A percentile compares a stretch with the other conserved stretches of the same genome.
Evolutionary conservation across 1,140 invertebrate species (phyloP).

Genomic region (Planococcus citri): DNA sequence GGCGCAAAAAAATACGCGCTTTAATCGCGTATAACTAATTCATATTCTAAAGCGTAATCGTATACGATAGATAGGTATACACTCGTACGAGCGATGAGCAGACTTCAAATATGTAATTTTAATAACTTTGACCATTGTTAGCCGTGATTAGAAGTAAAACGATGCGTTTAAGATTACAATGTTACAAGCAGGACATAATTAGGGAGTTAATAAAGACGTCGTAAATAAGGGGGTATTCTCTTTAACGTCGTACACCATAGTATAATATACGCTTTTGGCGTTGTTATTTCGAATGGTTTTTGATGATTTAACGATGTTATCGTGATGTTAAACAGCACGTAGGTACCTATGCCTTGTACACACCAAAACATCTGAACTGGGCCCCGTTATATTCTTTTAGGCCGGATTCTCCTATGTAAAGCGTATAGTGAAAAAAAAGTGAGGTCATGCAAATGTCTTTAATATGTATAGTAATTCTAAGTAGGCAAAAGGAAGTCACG

Average conservation of each 20-base stretch:
- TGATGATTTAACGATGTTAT: constrained; percentile 4
- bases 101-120: neutral
- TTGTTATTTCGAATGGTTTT: neutral
- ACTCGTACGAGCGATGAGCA: no score
- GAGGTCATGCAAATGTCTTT: neutral
- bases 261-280: constrained; percentile 5
- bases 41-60: no score
- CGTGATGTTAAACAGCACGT: constrained; percentile 6
- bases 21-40: no score
- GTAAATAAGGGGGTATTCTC: neutral
- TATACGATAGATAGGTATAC: no score
- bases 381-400: no score
- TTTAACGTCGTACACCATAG: neutral
- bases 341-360: neutral
- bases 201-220: neutral
- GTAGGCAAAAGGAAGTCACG: neutral
- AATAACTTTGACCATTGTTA: neutral
- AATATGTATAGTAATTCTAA: neutral
- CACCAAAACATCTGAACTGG: no score
- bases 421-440: neutral
- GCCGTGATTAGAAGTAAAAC: neutral
- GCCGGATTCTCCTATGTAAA: no score
- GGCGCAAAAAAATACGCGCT: no score
- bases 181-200: neutral
- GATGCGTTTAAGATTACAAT: constrained; percentile 7